Evolutionary conservation across 2,797 vertebrate genomes (phyloP).

Genomic region (Myotis findleyi): DNA sequence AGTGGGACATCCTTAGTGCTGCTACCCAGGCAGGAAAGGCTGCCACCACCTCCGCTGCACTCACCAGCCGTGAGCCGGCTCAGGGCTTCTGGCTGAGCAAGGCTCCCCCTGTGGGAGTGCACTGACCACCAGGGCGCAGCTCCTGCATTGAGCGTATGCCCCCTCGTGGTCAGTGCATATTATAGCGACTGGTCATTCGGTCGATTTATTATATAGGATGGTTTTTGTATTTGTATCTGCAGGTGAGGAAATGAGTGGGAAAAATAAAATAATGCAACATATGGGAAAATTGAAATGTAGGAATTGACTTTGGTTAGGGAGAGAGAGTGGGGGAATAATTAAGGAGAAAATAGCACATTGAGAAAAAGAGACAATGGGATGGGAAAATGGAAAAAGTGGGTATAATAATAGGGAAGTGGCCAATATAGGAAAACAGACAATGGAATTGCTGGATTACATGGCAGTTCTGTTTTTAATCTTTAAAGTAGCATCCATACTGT

Average conservation of each 20-base stretch:
- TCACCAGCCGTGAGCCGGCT: too few species aligned
- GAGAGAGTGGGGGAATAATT: not conserved
- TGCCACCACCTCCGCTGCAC: too few species aligned
- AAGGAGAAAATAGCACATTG: not conserved
- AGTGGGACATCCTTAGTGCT: too few species aligned
- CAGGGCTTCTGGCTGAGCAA: too few species aligned
- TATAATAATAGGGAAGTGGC: not conserved
- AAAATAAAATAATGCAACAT: not conserved
- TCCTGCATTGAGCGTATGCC: too few species aligned
- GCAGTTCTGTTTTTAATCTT: not conserved
- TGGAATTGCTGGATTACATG: not conserved
- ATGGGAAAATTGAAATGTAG: not conserved
- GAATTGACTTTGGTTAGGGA: not conserved
- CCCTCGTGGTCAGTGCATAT: too few species aligned
- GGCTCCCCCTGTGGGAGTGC: too few species aligned
- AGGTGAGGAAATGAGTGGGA: not conserved
- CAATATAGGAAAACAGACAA: not conserved
- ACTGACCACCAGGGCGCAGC: too few species aligned
- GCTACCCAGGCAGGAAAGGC: too few species aligned
- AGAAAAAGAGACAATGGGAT: not conserved
- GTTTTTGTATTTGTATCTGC: not conserved
- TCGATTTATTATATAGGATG: too few species aligned
- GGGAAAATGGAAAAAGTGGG: not conserved
- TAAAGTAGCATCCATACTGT: not conserved
- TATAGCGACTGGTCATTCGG: too few species aligned